phyloP scores from a whole-genome alignment of 2,888 invertebrate genomes.

The Apotomis turbidana region DNA sequence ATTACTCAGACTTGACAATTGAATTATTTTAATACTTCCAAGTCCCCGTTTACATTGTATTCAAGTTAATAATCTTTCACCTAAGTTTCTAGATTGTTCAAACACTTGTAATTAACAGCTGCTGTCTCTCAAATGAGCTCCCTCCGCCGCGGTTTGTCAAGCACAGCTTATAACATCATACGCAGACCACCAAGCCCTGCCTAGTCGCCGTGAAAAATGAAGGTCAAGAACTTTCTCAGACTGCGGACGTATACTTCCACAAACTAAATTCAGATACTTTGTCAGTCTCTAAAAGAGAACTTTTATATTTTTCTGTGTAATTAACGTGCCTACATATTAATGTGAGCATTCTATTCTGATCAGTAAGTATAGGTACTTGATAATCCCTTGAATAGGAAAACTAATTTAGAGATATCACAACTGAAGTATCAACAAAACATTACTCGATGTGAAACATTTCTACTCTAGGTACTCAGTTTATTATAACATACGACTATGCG shows the following conservation, averaged over 20 bases:
- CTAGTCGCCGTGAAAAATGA: constrained; percentile 29
- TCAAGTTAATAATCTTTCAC: background rate
- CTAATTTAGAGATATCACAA: no score
- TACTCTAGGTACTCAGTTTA: no score
- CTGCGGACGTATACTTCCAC: background rate
- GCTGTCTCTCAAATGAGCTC: constrained; percentile 3
- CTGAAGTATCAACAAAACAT: no score
- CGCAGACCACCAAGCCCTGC: constrained; percentile 17
- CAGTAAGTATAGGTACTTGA: no score
- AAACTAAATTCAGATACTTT: constrained; percentile 9
- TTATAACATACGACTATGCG: no score
- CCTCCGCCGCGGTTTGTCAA: constrained; percentile 25
- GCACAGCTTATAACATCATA: constrained; percentile 36
- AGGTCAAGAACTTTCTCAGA: constrained; percentile 22
- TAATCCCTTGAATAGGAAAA: no score
- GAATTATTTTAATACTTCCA: background rate
- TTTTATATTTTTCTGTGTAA: no score
- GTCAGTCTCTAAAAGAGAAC: background rate
- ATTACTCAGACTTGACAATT: no score
- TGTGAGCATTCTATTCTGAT: no score
- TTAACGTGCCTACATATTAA: no score
- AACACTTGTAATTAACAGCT: background rate
- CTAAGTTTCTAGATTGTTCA: background rate
- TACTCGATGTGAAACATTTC: no score
- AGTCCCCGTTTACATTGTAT: background rate